These are phyloP conservation scores for Sinosuthora webbiana DNA, from an alignment of 2,113 vertebrate species.

Conservation along the genomic window DNA sequence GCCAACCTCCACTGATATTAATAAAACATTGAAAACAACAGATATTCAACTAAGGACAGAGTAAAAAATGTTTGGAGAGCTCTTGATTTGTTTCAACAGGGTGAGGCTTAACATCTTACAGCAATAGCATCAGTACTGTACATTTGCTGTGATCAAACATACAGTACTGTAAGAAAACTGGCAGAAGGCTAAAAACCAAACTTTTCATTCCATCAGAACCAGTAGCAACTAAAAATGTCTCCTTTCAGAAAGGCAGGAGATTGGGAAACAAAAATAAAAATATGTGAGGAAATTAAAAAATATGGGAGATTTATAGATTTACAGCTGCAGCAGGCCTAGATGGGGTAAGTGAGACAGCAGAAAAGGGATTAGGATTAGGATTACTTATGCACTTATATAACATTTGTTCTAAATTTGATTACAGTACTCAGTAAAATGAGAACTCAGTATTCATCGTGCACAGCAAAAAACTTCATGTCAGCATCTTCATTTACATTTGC, in stretches of 20 bases:
- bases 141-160: neutral
- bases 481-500: neutral
- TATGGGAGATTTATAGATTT: conserved; percentile 45
- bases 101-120: neutral
- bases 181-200: neutral
- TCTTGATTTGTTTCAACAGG: neutral
- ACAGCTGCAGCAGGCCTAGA: conserved; percentile 27
- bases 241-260: neutral
- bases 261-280: neutral
- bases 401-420: conserved; percentile 39
- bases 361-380: conserved; percentile 53
- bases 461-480: neutral
- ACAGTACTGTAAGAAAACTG: neutral
- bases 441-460: neutral
- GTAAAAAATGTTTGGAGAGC: neutral
- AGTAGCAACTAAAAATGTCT: neutral
- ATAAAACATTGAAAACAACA: neutral
- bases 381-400: conserved; percentile 44
- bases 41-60: neutral
- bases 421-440: conserved; percentile 49
- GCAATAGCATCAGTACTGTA: neutral
- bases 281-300: neutral
- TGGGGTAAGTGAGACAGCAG: conserved; percentile 39
- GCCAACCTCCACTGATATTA: neutral
- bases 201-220: neutral